phyloP scores from a whole-genome alignment of 2,797 vertebrate genomes.

The Leptodactylus fallax region DNA sequence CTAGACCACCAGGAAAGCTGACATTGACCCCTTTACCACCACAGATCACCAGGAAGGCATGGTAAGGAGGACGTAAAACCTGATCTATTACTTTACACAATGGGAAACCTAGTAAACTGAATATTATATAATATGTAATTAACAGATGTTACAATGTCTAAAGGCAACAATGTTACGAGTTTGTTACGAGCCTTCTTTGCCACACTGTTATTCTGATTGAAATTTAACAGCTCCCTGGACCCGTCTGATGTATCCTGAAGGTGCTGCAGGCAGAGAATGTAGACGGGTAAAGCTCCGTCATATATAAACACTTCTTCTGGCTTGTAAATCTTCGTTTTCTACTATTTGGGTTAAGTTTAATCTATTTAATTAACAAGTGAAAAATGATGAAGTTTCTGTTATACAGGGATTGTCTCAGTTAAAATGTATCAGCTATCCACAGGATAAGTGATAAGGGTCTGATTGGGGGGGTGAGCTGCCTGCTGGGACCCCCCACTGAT shows the following conservation, averaged over 20 bases:
- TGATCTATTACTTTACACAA: background rate
- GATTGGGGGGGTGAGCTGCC: too few species aligned
- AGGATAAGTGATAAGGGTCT: too few species aligned
- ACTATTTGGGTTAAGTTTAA: background rate
- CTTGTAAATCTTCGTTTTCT: background rate
- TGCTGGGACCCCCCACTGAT: too few species aligned
- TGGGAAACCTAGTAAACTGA: background rate
- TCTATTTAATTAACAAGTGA: background rate
- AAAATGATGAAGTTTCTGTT: background rate
- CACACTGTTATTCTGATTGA: background rate
- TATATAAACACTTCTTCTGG: background rate
- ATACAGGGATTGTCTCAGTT: too few species aligned
- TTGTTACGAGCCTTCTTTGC: background rate
- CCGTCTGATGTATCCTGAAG: background rate
- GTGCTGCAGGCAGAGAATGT: background rate
- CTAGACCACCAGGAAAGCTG: too few species aligned
- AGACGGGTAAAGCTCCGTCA: background rate
- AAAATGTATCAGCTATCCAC: too few species aligned
- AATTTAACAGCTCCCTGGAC: background rate
- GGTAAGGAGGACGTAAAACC: too few species aligned
- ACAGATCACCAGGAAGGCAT: too few species aligned
- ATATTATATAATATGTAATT: background rate
- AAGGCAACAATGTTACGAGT: background rate
- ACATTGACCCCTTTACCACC: too few species aligned
- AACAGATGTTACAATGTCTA: background rate